These are phyloP conservation scores for Sphaerophoria rueppellii DNA, from an alignment of 2,888 invertebrate species.

Conservation along the genomic window DNA sequence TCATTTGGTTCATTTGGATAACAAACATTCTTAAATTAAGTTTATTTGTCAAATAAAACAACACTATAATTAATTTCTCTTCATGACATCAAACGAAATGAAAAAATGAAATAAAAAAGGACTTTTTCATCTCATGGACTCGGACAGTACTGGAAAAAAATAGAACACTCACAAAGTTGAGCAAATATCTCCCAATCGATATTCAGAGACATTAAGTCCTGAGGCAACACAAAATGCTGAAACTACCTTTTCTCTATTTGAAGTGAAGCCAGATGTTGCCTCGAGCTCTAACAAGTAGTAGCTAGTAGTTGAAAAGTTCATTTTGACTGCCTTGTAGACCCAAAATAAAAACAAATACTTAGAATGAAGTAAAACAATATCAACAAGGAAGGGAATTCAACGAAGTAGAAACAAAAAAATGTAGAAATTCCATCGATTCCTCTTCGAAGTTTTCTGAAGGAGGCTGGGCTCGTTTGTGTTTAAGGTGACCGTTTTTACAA, in stretches of 20 bases:
- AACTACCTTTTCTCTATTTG: constrained; percentile 35
- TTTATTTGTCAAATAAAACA: no score
- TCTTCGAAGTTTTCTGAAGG: neutral
- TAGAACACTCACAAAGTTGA: neutral
- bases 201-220: constrained; percentile 48
- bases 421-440: neutral
- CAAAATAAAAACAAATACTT: constrained; percentile 36
- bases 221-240: constrained; percentile 50
- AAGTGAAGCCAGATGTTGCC: constrained; percentile 52
- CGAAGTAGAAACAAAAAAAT: neutral
- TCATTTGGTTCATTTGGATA: no score
- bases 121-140: constrained; percentile 13
- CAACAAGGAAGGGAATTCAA: neutral
- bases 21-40: no score
- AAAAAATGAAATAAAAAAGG: neutral
- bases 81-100: neutral
- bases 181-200: constrained; percentile 48
- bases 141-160: neutral
- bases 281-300: constrained; percentile 1
- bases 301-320: constrained; percentile 34
- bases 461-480: neutral
- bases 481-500: no score
- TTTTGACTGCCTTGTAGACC: constrained; percentile 19
- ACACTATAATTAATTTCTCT: no score
- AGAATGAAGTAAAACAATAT: neutral